phyloP scores from a whole-genome alignment of 37 sponge, comb jelly and placozoan species.

The Geodia barretti region DNA sequence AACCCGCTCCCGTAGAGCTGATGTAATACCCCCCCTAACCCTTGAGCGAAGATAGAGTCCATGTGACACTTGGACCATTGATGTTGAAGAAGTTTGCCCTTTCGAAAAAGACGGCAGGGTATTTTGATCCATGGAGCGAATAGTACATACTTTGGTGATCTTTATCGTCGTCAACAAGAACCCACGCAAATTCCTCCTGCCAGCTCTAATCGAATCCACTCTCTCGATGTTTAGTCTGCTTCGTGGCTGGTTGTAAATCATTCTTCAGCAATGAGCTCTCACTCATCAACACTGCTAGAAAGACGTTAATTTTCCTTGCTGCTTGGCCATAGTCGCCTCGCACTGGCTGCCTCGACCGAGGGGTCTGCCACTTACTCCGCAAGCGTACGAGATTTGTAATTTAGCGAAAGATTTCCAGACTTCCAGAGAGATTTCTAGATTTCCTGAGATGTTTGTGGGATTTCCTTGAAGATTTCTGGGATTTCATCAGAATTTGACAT shows the following conservation, averaged over 20 bases:
- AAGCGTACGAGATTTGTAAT: no score
- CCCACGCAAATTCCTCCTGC: slow-evolving; percentile 15
- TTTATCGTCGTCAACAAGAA: not conserved
- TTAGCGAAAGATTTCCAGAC: no score
- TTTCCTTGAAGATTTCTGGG: no score
- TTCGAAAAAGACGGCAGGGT: slow-evolving; percentile 21
- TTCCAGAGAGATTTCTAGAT: no score
- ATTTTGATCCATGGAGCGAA: slow-evolving; percentile 9
- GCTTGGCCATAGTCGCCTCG: no score
- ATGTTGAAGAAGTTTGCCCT: slow-evolving; percentile 20
- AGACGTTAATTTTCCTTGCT: no score
- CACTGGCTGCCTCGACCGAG: no score
- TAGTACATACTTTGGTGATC: slow-evolving; percentile 9
- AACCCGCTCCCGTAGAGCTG: not conserved
- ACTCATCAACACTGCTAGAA: no score
- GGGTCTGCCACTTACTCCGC: no score
- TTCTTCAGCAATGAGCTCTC: no score
- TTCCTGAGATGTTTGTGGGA: no score
- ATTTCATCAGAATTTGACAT: no score
- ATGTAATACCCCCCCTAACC: slow-evolving; percentile 7
- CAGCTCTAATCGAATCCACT: slow-evolving; percentile 2
- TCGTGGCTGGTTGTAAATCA: not conserved
- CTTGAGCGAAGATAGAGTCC: not conserved
- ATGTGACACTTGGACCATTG: slow-evolving; percentile 3
- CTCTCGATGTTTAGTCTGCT: slow-evolving; percentile 10